These are phyloP conservation scores for Phaethornis superciliosus DNA, from an alignment of 2,113 vertebrate genomes.

Conservation along the genomic window DNA sequence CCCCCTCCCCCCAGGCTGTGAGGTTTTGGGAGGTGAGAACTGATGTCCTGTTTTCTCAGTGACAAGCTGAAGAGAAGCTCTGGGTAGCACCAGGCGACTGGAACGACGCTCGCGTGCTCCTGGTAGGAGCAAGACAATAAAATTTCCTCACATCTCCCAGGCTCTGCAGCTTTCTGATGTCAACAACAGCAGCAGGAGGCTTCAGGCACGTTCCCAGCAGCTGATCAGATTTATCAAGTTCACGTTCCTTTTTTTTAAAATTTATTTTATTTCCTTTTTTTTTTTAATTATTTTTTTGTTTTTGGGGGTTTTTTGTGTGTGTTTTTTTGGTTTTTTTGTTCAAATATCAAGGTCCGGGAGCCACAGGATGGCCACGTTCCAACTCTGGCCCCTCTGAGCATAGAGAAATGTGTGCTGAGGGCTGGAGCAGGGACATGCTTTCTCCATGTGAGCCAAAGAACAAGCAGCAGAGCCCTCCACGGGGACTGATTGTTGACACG, in stretches of 20 bases:
- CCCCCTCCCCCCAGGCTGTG: fast-evolving
- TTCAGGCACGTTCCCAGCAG: conserved; percentile 57
- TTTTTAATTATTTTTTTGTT: no score
- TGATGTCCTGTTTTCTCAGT: background rate
- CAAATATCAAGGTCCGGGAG: conserved; percentile 6
- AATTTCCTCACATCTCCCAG: background rate
- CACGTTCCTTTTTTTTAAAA: conserved; percentile 23
- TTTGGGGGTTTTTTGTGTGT: no score
- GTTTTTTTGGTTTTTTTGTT: background rate
- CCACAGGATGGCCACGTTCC: conserved; percentile 33
- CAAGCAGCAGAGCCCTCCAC: conserved; percentile 59
- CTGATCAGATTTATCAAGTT: conserved; percentile 55
- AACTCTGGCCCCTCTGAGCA: conserved; percentile 40
- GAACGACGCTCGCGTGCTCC: background rate
- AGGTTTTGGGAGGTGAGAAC: background rate
- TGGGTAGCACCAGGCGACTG: conserved; percentile 15
- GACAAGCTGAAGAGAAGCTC: background rate
- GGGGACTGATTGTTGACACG: conserved; percentile 70
- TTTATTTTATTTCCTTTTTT: background rate
- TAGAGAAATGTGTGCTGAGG: conserved; percentile 50
- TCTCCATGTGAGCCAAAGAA: conserved; percentile 61
- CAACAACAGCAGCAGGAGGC: conserved; percentile 60
- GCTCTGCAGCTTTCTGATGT: conserved; percentile 8
- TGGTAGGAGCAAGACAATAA: conserved; percentile 18
- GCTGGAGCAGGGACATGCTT: conserved; percentile 55